Conservation (phyloP, 2,888 invertebrate species). For the Dendrolimus pini region DNA sequence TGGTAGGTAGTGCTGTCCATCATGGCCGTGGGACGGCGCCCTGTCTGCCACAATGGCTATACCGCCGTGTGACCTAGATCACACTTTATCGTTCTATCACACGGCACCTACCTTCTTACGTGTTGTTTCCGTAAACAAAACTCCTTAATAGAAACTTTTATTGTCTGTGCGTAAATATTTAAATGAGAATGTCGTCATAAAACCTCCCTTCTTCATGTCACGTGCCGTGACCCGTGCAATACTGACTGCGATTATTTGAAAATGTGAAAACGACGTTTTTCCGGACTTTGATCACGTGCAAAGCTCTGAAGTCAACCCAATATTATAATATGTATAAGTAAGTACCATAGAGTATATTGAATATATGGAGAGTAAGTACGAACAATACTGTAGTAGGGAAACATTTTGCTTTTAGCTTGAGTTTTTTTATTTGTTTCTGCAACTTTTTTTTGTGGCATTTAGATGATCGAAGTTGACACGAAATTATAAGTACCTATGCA, state of each 20-base stretch:
- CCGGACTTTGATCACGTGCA: background rate
- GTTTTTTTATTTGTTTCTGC: no score
- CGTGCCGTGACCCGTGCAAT: background rate
- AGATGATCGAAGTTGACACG: no score
- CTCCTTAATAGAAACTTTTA: background rate
- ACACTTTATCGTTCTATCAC: conserved; percentile 29
- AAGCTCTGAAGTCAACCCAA: background rate
- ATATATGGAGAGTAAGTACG: no score
- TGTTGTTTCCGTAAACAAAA: conserved; percentile 5
- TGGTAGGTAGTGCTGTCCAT: no score
- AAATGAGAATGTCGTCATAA: background rate
- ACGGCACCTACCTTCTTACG: conserved; percentile 14
- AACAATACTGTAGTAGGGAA: no score
- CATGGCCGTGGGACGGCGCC: conserved; percentile 2
- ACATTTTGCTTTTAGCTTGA: no score
- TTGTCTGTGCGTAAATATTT: background rate
- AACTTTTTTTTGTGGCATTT: no score
- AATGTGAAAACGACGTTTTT: background rate
- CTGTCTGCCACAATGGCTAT: conserved; percentile 14
- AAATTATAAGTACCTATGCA: no score
- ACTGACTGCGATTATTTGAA: background rate
- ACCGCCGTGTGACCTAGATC: conserved; percentile 46
- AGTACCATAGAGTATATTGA: no score
- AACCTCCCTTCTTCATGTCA: background rate
- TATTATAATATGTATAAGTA: background rate